phyloP scores from a whole-genome alignment of 2,113 vertebrate genomes.

The Tenrec ecaudatus region DNA sequence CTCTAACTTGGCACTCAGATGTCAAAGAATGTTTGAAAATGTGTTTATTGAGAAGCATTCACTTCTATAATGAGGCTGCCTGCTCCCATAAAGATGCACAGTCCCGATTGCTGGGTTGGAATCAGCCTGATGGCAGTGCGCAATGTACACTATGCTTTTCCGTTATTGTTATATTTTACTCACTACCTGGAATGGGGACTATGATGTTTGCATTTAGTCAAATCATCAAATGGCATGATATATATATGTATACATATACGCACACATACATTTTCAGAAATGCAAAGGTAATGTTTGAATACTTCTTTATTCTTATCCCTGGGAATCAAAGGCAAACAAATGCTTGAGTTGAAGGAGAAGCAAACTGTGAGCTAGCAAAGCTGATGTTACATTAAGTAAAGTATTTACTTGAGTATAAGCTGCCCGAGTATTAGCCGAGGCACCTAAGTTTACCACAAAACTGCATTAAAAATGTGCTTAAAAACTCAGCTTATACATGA shows the following conservation, averaged over 20 bases:
- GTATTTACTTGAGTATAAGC: too few relatives aligned
- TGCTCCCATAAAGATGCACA: too few relatives aligned
- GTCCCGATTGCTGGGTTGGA: too few relatives aligned
- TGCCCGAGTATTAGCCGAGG: too few relatives aligned
- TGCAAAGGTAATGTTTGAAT: constrained; percentile 35
- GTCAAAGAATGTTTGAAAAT: not conserved
- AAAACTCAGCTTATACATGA: too few relatives aligned
- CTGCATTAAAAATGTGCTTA: too few relatives aligned
- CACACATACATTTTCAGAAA: too few relatives aligned
- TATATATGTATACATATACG: too few relatives aligned
- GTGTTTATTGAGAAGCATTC: constrained; percentile 1
- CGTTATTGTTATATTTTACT: not conserved
- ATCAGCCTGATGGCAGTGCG: too few relatives aligned
- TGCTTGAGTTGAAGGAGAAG: constrained; percentile 40
- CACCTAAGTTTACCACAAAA: too few relatives aligned
- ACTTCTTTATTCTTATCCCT: not conserved
- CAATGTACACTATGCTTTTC: not conserved
- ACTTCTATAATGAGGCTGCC: not conserved
- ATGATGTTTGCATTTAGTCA: constrained; percentile 21
- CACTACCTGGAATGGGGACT: not conserved
- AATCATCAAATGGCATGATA: not conserved
- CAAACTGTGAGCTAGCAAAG: not conserved
- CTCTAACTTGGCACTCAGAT: constrained; percentile 34
- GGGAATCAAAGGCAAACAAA: constrained; percentile 39
- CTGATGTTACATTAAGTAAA: not conserved